Conservation (phyloP, 2,113 vertebrate genomes). For the Plotosus lineatus region DNA sequence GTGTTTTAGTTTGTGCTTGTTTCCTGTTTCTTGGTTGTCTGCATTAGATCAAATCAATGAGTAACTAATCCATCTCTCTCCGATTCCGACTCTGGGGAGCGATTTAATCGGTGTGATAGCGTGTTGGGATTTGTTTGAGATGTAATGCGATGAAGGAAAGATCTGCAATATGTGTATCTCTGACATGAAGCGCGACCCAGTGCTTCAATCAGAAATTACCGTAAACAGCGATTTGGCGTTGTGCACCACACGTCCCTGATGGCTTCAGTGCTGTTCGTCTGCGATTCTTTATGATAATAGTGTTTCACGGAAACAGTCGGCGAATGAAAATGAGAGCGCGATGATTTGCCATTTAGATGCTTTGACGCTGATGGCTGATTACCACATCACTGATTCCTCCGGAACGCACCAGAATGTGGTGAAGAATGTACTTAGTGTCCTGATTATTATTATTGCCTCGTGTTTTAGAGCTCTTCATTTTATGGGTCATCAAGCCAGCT, state of each 20-base stretch:
- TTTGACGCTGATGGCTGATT: background rate
- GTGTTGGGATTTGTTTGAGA: background rate
- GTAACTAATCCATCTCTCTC: background rate
- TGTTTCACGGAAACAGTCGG: constrained; percentile 17
- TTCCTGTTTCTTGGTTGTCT: background rate
- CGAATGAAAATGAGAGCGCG: constrained; percentile 1
- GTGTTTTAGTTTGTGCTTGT: background rate
- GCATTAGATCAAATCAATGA: background rate
- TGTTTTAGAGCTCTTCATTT: constrained; percentile 18
- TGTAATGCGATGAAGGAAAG: background rate
- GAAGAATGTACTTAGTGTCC: constrained; percentile 5
- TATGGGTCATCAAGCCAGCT: constrained; percentile 27
- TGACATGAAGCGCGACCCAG: background rate
- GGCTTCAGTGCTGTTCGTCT: background rate
- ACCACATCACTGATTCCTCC: background rate
- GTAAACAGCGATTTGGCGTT: background rate
- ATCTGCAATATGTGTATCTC: background rate
- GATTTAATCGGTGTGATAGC: background rate
- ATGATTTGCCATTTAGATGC: background rate
- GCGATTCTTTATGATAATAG: background rate
- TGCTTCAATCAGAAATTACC: background rate
- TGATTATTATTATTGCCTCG: constrained; percentile 18
- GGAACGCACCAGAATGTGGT: background rate
- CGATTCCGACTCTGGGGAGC: background rate
- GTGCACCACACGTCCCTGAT: background rate